These are phyloP conservation scores for Tetragonisca angustula DNA, from an alignment of 2,888 invertebrate genomes.

Conservation along the genomic window DNA sequence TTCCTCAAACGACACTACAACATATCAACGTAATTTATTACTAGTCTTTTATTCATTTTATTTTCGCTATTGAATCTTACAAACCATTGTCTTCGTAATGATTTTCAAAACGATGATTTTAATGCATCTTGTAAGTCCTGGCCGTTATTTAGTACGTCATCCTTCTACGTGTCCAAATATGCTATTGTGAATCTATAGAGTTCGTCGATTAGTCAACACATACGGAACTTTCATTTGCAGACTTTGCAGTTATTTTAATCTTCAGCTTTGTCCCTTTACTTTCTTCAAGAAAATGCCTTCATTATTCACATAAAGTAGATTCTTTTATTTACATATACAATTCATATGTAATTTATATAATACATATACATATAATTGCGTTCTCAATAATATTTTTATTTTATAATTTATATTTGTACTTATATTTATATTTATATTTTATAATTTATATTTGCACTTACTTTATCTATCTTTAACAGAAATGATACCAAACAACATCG, in stretches of 20 bases:
- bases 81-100: neutral
- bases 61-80: neutral
- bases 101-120: too few relatives aligned
- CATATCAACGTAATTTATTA: neutral
- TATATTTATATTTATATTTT: too few relatives aligned
- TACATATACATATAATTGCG: neutral
- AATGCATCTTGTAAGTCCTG: neutral
- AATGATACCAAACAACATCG: neutral
- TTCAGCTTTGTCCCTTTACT: neutral
- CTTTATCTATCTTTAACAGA: neutral
- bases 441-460: neutral
- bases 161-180: neutral
- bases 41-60: neutral
- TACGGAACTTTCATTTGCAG: neutral
- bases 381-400: neutral
- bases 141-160: neutral
- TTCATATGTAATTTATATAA: too few relatives aligned
- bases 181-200: neutral
- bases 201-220: neutral
- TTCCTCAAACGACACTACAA: slow-evolving; percentile 37
- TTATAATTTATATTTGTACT: neutral
- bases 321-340: too few relatives aligned
- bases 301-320: too few relatives aligned
- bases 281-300: neutral
- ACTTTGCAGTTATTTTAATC: neutral